Evolutionary conservation across 2,888 invertebrate species (phyloP).

Genomic region (Lingula anatina): DNA sequence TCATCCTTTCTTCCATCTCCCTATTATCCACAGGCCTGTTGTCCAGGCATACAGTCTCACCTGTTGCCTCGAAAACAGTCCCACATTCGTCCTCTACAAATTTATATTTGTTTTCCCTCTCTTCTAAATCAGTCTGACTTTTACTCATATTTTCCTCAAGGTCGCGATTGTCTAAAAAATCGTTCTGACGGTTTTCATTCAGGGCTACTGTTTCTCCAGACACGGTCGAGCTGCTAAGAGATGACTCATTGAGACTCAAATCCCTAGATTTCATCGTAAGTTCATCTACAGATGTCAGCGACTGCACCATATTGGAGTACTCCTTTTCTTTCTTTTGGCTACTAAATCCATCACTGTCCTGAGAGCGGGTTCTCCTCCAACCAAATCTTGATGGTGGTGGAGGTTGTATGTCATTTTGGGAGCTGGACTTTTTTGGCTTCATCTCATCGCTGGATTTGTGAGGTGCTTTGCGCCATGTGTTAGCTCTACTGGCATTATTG

Average conservation of each 20-base stretch:
- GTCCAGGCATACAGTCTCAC: slow-evolving; percentile 7
- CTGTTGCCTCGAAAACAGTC: slow-evolving; percentile 8
- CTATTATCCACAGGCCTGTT: too few relatives aligned
- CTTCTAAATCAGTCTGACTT: too few relatives aligned
- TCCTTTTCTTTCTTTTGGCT: slow-evolving; percentile 36
- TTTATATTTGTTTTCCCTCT: too few relatives aligned
- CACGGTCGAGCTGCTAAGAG: too few relatives aligned
- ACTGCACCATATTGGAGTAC: slow-evolving; percentile 20
- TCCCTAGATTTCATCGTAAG: slow-evolving; percentile 9
- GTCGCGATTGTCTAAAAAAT: too few relatives aligned
- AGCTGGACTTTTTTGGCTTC: too few relatives aligned
- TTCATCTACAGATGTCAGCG: slow-evolving; percentile 8
- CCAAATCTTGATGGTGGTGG: background rate
- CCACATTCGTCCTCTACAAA: slow-evolving; percentile 10
- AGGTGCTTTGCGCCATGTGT: slow-evolving; percentile 17
- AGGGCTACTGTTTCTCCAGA: too few relatives aligned
- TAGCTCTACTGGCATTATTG: background rate
- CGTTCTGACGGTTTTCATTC: too few relatives aligned
- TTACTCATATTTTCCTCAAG: too few relatives aligned
- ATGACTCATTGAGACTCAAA: too few relatives aligned
- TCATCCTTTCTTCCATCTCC: too few relatives aligned
- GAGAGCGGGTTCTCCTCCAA: slow-evolving; percentile 69
- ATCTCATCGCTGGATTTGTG: slow-evolving; percentile 21
- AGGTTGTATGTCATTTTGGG: too few relatives aligned
- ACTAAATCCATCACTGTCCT: slow-evolving; percentile 26